A percentile compares a stretch with the other conserved stretches of the same genome.
These are phyloP conservation scores for Percopsis transmontana DNA, from an alignment of 2,113 vertebrate genomes.

Conservation along the genomic window DNA sequence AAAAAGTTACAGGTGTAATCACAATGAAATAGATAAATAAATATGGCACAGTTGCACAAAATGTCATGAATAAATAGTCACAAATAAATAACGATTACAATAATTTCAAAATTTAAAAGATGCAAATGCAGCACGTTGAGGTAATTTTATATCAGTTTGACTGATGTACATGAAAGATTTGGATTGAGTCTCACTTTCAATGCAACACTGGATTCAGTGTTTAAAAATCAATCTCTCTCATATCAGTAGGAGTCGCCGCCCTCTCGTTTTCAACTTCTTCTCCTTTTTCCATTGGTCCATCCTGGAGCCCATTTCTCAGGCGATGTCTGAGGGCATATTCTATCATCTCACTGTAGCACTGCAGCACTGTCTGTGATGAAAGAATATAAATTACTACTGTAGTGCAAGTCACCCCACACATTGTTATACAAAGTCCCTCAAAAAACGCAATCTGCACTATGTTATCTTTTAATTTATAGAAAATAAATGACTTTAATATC, in stretches of 20 bases:
- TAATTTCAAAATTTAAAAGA: slow-evolving; percentile 42
- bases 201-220: slow-evolving; percentile 8
- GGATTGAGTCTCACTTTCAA: slow-evolving; percentile 50
- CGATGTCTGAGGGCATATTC: slow-evolving; percentile 73
- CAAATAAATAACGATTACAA: slow-evolving; percentile 63
- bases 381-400: background rate
- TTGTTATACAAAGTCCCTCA: background rate
- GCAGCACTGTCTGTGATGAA: slow-evolving; percentile 68
- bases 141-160: slow-evolving; percentile 73
- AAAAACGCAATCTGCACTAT: too few species aligned
- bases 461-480: too few species aligned
- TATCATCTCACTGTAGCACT: slow-evolving; percentile 79
- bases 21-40: slow-evolving; percentile 53
- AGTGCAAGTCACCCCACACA: background rate
- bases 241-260: slow-evolving; percentile 77
- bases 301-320: slow-evolving; percentile 61
- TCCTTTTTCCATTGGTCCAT: slow-evolving; percentile 51
- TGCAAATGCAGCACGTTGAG: slow-evolving; percentile 26
- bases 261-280: slow-evolving; percentile 71
- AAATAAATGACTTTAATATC: too few species aligned
- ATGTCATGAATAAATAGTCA: slow-evolving; percentile 40
- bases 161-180: slow-evolving; percentile 57
- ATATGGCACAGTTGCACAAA: slow-evolving; percentile 54
- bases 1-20: slow-evolving; percentile 40
- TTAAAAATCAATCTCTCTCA: slow-evolving; percentile 80